Conservation (phyloP, 2,113 vertebrate genomes). For the Galbula dea region DNA sequence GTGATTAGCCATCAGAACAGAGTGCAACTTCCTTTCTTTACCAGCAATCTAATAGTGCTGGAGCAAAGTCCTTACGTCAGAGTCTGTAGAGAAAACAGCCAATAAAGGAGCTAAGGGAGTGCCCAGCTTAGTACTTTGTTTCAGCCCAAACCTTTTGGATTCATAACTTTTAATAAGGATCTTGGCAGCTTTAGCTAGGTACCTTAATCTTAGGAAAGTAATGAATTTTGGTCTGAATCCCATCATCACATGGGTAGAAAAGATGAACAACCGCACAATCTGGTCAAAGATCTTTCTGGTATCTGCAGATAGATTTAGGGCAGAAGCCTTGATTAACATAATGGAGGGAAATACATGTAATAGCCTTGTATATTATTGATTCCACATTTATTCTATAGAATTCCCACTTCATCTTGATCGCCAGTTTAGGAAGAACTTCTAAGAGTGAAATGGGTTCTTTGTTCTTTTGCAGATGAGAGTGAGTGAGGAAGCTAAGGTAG, state of each 20-base stretch:
- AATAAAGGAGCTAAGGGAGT: conserved; percentile 8
- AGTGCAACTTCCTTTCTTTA: neutral
- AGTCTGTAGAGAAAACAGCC: neutral
- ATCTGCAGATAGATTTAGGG: conserved; percentile 27
- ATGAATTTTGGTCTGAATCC: conserved; percentile 41
- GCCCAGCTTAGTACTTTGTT: neutral
- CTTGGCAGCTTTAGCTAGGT: conserved; percentile 4
- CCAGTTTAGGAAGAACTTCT: neutral
- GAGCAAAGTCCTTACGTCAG: conserved; percentile 14
- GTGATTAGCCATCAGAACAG: neutral
- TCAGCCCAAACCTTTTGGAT: neutral
- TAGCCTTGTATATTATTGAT: conserved; percentile 17
- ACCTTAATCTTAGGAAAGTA: conserved; percentile 35
- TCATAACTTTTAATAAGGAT: conserved; percentile 25
- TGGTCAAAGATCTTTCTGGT: conserved; percentile 31
- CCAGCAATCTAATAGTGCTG: neutral
- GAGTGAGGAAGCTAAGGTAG: neutral
- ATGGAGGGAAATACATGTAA: neutral
- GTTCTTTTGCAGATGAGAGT: neutral
- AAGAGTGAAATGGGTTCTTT: neutral
- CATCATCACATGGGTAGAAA: conserved; percentile 1
- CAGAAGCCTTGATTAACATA: conserved; percentile 31
- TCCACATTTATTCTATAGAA: neutral
- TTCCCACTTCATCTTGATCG: neutral
- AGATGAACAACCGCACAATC: neutral